A percentile compares a stretch with the other conserved stretches of the same genome.
phyloP scores from a whole-genome alignment of 2,113 vertebrate species.

The Hassar affinis region DNA sequence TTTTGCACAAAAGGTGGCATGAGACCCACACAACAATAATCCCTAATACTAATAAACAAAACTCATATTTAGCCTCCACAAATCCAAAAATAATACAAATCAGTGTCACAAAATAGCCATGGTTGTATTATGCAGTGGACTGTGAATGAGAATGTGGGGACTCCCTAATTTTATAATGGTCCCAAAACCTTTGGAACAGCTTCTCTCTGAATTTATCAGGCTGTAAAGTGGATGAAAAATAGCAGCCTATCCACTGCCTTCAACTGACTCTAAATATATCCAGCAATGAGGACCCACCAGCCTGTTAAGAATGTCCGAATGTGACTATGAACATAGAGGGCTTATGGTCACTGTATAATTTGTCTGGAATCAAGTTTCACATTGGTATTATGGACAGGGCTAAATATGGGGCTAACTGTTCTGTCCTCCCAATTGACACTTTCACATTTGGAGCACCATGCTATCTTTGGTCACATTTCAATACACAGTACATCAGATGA shows the following conservation, averaged over 20 bases:
- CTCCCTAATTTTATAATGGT: constrained; percentile 58
- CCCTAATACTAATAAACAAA: constrained; percentile 57
- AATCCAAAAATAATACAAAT: constrained; percentile 58
- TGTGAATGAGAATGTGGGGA: constrained; percentile 47
- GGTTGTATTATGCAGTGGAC: constrained; percentile 49
- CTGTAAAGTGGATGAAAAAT: constrained; percentile 37
- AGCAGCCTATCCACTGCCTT: constrained; percentile 50
- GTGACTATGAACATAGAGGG: constrained; percentile 48
- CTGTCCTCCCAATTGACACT: constrained; percentile 56
- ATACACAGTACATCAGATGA: background rate
- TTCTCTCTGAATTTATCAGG: constrained; percentile 30
- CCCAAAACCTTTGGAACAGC: constrained; percentile 37
- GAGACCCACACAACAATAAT: background rate
- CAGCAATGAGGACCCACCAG: constrained; percentile 47
- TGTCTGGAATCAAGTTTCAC: constrained; percentile 43
- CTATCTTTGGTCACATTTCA: constrained; percentile 4
- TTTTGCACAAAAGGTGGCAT: background rate
- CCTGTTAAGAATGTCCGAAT: constrained; percentile 55
- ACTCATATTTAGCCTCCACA: constrained; percentile 58
- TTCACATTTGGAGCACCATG: constrained; percentile 29
- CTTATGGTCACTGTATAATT: constrained; percentile 35
- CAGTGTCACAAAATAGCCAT: constrained; percentile 54
- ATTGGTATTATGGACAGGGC: constrained; percentile 22
- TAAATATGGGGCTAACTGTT: constrained; percentile 58
- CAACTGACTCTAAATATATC: constrained; percentile 63